Evolutionary conservation across 2,113 vertebrate species (phyloP).

Genomic region (Eretmochelys imbricata): DNA sequence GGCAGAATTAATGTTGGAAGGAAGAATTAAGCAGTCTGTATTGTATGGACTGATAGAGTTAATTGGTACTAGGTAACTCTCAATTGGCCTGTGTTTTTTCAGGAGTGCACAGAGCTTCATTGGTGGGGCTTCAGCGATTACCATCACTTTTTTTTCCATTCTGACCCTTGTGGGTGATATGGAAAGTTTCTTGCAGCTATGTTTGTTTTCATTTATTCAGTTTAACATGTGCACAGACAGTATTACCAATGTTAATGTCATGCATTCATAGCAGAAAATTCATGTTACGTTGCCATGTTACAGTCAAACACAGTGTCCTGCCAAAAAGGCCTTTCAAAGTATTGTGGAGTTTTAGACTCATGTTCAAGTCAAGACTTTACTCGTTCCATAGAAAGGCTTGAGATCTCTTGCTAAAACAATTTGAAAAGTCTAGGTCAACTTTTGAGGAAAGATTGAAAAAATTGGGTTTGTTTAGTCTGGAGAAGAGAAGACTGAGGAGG

Average conservation of each 20-base stretch:
- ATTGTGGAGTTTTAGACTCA: neutral
- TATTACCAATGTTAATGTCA: neutral
- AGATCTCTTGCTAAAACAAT: neutral
- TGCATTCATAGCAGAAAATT: neutral
- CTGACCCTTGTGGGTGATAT: neutral
- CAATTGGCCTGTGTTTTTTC: neutral
- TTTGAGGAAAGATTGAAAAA: no score
- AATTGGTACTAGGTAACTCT: neutral
- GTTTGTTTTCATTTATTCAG: neutral
- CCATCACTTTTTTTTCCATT: neutral
- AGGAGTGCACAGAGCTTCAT: neutral
- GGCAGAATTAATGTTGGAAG: neutral
- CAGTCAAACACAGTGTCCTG: neutral
- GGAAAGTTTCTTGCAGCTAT: neutral
- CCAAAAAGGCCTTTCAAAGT: neutral
- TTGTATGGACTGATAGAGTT: fast-evolving
- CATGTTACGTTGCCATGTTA: neutral
- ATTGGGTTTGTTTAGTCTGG: no score
- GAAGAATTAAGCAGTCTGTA: neutral
- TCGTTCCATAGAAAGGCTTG: neutral
- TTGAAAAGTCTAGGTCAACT: neutral
- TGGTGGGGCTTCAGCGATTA: neutral
- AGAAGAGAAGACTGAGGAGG: no score
- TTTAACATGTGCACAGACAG: neutral
- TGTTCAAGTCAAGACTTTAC: neutral